phyloP scores from a whole-genome alignment of 2,797 vertebrate species.

The Tragopan temminckii region DNA sequence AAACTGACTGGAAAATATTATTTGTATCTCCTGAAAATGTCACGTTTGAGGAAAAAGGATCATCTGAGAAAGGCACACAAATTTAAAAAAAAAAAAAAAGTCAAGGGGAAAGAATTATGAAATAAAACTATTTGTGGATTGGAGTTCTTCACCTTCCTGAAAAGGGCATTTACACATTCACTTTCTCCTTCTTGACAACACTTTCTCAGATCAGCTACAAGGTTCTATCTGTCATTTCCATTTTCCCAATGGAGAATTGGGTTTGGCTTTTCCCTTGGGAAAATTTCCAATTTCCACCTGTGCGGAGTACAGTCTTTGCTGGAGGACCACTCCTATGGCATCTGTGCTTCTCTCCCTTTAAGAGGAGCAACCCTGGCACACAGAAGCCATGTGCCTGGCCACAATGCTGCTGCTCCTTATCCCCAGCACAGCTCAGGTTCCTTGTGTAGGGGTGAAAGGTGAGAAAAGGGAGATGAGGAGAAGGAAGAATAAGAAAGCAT shows the following conservation, averaged over 20 bases:
- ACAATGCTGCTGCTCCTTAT: background rate
- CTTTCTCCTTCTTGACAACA: background rate
- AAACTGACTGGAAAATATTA: background rate
- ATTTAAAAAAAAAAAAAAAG: background rate
- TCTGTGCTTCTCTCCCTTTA: fast-evolving
- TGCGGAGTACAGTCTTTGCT: background rate
- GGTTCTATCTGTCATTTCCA: background rate
- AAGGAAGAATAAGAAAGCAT: background rate
- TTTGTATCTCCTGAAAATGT: background rate
- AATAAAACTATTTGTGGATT: background rate
- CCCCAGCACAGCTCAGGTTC: fast-evolving
- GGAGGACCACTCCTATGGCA: fast-evolving
- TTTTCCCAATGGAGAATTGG: background rate
- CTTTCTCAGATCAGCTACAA: background rate
- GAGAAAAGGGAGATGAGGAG: background rate
- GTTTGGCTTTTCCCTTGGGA: background rate
- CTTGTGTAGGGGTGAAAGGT: background rate
- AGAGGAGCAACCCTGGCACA: fast-evolving
- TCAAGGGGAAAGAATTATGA: fast-evolving
- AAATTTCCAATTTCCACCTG: background rate
- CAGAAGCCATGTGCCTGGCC: too few relatives aligned
- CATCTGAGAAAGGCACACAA: background rate
- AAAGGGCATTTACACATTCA: background rate
- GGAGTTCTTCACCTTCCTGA: background rate
- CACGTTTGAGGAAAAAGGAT: background rate